These are phyloP conservation scores for Pristionchus arcanus DNA, from an alignment of 2,888 invertebrate species.

Conservation along the genomic window DNA sequence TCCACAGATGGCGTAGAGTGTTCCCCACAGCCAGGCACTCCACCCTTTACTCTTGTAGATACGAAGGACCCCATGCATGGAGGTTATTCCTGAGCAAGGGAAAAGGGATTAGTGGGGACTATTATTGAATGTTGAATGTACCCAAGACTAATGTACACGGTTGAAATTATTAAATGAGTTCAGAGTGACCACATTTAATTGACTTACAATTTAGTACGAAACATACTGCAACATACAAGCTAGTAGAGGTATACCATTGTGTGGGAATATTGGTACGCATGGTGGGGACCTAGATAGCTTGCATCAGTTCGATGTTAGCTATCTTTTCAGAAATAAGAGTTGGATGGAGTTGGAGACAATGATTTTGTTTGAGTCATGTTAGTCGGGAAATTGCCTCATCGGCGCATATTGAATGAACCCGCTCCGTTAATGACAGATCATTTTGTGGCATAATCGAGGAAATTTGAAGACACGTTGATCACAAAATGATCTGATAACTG, in stretches of 20 bases:
- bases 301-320: neutral
- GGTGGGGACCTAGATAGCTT: neutral
- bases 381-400: neutral
- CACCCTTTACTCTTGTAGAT: slow-evolving; percentile 52
- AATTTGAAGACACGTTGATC: neutral
- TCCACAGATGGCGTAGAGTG: slow-evolving; percentile 33
- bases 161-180: neutral
- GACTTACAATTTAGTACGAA: neutral
- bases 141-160: neutral
- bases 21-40: slow-evolving; percentile 51
- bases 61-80: slow-evolving; percentile 53
- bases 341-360: neutral
- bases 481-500: neutral
- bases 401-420: neutral
- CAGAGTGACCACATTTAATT: neutral
- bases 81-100: slow-evolving; percentile 46
- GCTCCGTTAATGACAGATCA: neutral
- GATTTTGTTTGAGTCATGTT: neutral
- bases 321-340: neutral
- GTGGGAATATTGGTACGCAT: slow-evolving; percentile 2
- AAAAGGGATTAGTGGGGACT: slow-evolving; percentile 21
- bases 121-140: too few species aligned
- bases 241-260: neutral
- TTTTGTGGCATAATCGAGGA: neutral
- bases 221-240: neutral